phyloP scores from a whole-genome alignment of 1,140 invertebrate species.

The Sinonovacula constricta region DNA sequence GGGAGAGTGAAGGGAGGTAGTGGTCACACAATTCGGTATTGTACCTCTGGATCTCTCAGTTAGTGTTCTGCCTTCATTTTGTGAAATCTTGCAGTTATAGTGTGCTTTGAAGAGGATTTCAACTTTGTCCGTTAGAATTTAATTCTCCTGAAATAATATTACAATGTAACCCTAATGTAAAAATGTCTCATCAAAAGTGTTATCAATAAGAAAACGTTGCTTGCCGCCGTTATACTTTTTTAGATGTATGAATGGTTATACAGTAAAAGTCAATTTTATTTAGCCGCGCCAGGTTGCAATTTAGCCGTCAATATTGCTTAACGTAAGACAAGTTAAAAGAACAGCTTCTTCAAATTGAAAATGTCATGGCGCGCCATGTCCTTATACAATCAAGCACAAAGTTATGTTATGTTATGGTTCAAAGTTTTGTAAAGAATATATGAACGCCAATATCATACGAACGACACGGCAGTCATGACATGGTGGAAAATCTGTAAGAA shows the following conservation, averaged over 20 bases:
- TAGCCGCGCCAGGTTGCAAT: slow-evolving; percentile 5
- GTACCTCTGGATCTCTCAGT: slow-evolving; percentile 1
- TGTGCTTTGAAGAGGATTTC: not conserved
- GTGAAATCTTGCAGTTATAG: not conserved
- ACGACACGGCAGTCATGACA: too few relatives aligned
- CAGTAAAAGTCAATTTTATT: not conserved
- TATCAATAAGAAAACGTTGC: not conserved
- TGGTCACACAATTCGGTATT: not conserved
- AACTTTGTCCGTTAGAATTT: not conserved
- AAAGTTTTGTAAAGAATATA: too few relatives aligned
- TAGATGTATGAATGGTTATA: not conserved
- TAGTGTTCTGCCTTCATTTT: not conserved
- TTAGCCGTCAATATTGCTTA: not conserved
- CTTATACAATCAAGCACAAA: too few relatives aligned
- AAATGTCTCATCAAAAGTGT: not conserved
- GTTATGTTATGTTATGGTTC: too few relatives aligned
- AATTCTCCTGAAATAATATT: too few relatives aligned
- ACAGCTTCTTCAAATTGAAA: too few relatives aligned
- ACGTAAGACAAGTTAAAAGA: not conserved
- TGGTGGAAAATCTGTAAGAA: too few relatives aligned
- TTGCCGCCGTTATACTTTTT: not conserved
- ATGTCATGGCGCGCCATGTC: too few relatives aligned
- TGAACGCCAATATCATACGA: too few relatives aligned
- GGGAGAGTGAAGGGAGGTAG: slow-evolving; percentile 1
- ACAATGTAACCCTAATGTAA: too few relatives aligned